Evolutionary conservation across 2,888 invertebrate species (phyloP), one percentile per base, ranked within the genome.

Genomic region (Acronicta aceris): DNA sequence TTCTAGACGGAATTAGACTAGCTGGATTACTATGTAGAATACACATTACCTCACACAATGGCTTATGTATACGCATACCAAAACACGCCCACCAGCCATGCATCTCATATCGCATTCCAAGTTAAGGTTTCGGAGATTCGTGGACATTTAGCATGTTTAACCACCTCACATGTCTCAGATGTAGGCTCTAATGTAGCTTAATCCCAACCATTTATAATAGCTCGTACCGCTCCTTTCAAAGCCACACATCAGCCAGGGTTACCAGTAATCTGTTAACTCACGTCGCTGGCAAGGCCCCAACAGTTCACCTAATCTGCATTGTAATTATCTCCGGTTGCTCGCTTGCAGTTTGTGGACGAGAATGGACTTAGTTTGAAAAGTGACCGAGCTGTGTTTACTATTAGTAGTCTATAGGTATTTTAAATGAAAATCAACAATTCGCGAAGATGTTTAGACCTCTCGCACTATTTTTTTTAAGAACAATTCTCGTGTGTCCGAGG

Each of bases 291-390:
- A 68, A 50, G 25, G 52, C 38, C 71, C 78, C 79, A 79, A 71
- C 69, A 66, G 74, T 63, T 74, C 55, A 53, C 56, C 71, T 82
- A 82, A 81, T 79, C 81, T 76, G 73, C 74, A 79, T 77, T 72
- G 77, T 77, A 77, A 82, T 80, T 76, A 82, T 76, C 69, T 73
- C 69, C 72, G 71, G 79, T 68, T 59, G 65, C 40, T 43, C 42
- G 30, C 49, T 21, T 67, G 51, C 65, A 72, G 73, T 77, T 75
- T 78, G 67, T 75, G 59, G 51, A 56, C 45, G 54, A 60, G 66
- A 49, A 57, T 54, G 70, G 73, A 63, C 47, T 76, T 59, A 55
- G 47, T 61, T 53, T 70, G 64, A 65, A 69, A 66, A 65, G 67
- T 73, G 59, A 57, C 52, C 55, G 33, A 47, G 30, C 40, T 36